A percentile compares a stretch with the other conserved stretches of the same genome.
Evolutionary conservation across 2,797 vertebrate genomes (phyloP).

Genomic region (Megaceryle alcyon): DNA sequence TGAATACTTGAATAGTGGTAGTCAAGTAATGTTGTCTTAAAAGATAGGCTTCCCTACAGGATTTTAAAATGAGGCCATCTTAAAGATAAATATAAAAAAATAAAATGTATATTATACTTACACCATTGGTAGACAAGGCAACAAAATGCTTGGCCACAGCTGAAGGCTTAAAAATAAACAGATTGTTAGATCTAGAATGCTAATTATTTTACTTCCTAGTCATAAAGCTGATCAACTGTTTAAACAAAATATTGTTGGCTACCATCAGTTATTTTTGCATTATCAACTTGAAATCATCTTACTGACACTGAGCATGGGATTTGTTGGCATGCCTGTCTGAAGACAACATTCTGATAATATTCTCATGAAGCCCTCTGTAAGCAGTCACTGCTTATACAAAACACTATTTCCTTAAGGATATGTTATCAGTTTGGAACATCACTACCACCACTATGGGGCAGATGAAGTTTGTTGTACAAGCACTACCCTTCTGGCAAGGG

Average conservation of each 20-base stretch:
- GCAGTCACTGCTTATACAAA: background rate
- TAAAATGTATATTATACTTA: constrained; percentile 76
- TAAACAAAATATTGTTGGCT: background rate
- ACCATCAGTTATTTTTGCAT: background rate
- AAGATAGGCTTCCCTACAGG: background rate
- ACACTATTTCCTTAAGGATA: background rate
- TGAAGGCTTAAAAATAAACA: constrained; percentile 71
- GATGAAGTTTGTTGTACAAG: rapidly evolving
- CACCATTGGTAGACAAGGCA: constrained; percentile 94
- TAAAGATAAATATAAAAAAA: background rate
- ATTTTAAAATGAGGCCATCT: background rate
- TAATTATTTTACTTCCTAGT: background rate
- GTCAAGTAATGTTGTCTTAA: background rate
- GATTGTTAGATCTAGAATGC: background rate
- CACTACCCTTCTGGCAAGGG: no score
- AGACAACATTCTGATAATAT: background rate
- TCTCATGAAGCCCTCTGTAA: background rate
- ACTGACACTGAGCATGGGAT: background rate
- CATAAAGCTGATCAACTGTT: background rate
- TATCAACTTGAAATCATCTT: background rate
- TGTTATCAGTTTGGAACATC: background rate
- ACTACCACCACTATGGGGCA: background rate
- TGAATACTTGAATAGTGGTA: background rate
- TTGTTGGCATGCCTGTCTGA: background rate
- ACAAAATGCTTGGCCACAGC: constrained; percentile 96